phyloP scores from a whole-genome alignment of 2,797 vertebrate species.

The Molothrus ater region DNA sequence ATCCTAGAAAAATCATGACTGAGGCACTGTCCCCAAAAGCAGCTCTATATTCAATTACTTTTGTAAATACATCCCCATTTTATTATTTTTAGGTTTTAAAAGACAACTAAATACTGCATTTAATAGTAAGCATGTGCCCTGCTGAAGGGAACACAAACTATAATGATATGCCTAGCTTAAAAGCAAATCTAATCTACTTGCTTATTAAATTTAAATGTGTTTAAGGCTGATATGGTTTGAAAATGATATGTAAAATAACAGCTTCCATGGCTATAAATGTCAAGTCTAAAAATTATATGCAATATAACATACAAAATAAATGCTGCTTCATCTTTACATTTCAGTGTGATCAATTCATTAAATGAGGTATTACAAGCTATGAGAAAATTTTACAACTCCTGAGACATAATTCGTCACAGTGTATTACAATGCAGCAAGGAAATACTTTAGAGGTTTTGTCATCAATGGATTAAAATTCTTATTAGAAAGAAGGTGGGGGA shows the following conservation, averaged over 20 bases:
- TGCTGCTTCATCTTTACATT: slow-evolving; percentile 77
- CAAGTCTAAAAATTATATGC: slow-evolving; percentile 80
- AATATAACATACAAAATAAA: slow-evolving; percentile 81
- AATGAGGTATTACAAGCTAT: slow-evolving; percentile 77
- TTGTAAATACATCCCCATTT: slow-evolving; percentile 21
- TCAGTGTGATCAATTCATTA: slow-evolving; percentile 81
- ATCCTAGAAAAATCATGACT: background rate
- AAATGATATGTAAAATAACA: slow-evolving; percentile 82
- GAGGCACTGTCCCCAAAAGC: background rate
- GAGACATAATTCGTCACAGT: slow-evolving; percentile 75
- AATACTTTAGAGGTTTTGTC: slow-evolving; percentile 66
- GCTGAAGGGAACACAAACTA: slow-evolving; percentile 61
- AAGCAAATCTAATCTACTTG: slow-evolving; percentile 84
- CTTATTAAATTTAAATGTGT: slow-evolving; percentile 87
- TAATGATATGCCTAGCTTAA: slow-evolving; percentile 82
- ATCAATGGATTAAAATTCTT: slow-evolving; percentile 68
- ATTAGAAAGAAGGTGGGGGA: slow-evolving; percentile 51
- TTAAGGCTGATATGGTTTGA: slow-evolving; percentile 82
- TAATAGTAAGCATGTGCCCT: slow-evolving; percentile 60
- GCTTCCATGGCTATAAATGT: slow-evolving; percentile 81
- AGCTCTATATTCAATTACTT: slow-evolving; percentile 62
- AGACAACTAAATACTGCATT: slow-evolving; percentile 70
- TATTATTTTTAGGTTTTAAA: slow-evolving; percentile 72
- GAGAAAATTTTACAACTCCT: slow-evolving; percentile 67
- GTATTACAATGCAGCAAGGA: slow-evolving; percentile 70